A percentile compares a stretch with the other conserved stretches of the same genome.
Conservation (phyloP, 2,113 vertebrate species). For the Peromyscus maniculatus region DNA sequence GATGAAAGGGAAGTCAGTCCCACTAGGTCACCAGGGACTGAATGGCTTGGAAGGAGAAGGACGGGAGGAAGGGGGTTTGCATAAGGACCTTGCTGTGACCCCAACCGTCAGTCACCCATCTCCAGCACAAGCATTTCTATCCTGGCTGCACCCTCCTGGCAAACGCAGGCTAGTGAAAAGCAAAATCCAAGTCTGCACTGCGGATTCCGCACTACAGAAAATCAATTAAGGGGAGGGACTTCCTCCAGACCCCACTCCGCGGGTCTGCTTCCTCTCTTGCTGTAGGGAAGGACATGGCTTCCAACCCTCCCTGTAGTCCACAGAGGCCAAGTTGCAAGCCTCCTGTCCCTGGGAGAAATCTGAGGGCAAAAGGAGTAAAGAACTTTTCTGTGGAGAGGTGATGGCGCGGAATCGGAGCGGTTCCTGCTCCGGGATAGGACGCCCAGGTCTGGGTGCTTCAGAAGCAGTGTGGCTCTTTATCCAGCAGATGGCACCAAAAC, state of each 20-base stretch:
- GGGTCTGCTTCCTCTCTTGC: neutral
- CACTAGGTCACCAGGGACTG: neutral
- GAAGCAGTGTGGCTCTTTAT: neutral
- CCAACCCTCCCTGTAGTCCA: neutral
- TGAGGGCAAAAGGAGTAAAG: neutral
- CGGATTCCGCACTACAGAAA: neutral
- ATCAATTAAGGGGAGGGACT: conserved; percentile 22
- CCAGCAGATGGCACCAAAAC: conserved; percentile 74
- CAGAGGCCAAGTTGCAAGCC: neutral
- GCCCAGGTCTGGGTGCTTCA: neutral
- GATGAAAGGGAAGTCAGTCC: neutral
- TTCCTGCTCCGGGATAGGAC: too few species aligned
- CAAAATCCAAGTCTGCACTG: neutral
- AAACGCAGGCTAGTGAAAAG: neutral
- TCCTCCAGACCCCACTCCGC: neutral
- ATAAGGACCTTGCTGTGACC: neutral
- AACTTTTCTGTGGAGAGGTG: neutral
- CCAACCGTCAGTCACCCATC: neutral
- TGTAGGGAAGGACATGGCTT: neutral
- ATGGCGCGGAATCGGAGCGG: too few species aligned
- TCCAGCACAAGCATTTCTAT: neutral
- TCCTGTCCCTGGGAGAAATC: neutral
- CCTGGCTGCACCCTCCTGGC: neutral
- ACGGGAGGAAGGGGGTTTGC: neutral
- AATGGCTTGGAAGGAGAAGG: neutral